phyloP scores from a whole-genome alignment of 2,113 vertebrate genomes.

The Amia ocellicauda region DNA sequence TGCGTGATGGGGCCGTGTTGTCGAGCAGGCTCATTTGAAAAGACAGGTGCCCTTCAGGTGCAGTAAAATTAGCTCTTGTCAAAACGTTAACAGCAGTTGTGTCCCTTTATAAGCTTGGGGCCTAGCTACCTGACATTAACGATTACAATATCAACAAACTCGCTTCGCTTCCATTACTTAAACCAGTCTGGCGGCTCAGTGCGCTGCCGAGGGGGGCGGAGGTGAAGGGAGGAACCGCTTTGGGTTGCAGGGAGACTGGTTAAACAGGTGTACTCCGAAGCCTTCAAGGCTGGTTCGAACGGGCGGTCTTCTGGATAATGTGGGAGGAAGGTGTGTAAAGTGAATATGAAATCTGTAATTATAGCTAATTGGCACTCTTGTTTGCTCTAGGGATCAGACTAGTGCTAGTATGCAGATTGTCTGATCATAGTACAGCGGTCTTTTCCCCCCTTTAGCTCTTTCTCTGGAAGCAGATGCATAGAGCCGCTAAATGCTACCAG shows the following conservation, averaged over 20 bases:
- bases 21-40: not conserved
- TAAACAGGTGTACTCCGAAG: slow-evolving; percentile 17
- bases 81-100: not conserved
- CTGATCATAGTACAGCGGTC: not conserved
- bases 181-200: not conserved
- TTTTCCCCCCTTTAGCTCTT: slow-evolving; percentile 8
- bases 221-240: not conserved
- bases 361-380: slow-evolving; percentile 30
- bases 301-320: slow-evolving; percentile 4
- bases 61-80: not conserved
- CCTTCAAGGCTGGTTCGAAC: not conserved
- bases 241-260: slow-evolving; percentile 19
- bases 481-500: not conserved
- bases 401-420: slow-evolving; percentile 18
- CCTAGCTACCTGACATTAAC: not conserved
- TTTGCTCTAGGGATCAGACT: slow-evolving; percentile 17
- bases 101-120: not conserved
- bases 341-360: slow-evolving; percentile 22
- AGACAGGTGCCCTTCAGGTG: not conserved
- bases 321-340: slow-evolving; percentile 17
- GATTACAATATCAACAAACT: slow-evolving; percentile 8
- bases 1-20: not conserved
- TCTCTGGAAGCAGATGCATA: not conserved
- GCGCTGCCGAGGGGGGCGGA: not conserved
- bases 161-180: not conserved